Evolutionary conservation across 2,797 vertebrate genomes (phyloP).

Genomic region (Malacoctenus gilli): DNA sequence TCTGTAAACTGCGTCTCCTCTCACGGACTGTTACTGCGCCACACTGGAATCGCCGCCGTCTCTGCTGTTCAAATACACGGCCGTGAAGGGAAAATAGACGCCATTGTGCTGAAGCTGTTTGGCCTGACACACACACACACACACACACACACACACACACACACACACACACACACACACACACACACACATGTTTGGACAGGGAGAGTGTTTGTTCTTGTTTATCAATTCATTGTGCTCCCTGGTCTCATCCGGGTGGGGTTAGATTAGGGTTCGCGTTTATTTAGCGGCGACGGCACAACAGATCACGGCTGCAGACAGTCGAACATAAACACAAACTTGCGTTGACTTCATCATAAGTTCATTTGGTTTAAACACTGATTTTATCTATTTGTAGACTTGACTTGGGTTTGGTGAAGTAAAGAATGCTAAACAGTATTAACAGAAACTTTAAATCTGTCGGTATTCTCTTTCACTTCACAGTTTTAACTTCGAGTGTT

Average conservation of each 20-base stretch:
- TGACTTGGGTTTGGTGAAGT: too few relatives aligned
- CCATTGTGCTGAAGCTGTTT: slow-evolving; percentile 33
- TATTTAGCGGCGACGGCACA: neutral
- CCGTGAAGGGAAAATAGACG: slow-evolving; percentile 35
- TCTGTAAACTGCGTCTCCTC: slow-evolving; percentile 35
- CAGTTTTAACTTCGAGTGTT: too few relatives aligned
- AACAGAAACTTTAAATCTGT: too few relatives aligned
- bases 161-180: neutral
- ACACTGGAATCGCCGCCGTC: slow-evolving; percentile 24
- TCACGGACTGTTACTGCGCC: slow-evolving; percentile 15
- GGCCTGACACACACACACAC: slow-evolving; percentile 19
- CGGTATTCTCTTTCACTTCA: too few relatives aligned
- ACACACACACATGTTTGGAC: slow-evolving; percentile 8
- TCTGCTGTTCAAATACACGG: slow-evolving; percentile 46
- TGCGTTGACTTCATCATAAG: neutral
- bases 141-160: slow-evolving; percentile 8
- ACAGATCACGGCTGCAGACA: too few relatives aligned
- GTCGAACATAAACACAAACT: neutral
- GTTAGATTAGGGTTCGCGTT: neutral
- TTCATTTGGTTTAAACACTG: too few relatives aligned
- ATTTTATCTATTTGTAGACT: too few relatives aligned
- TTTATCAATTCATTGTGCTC: neutral
- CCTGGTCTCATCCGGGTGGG: neutral
- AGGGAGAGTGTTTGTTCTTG: slow-evolving; percentile 1
- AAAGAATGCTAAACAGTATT: too few relatives aligned